Percentiles rank a stretch among this genome's conserved stretches.
Evolutionary conservation across 2,888 invertebrate genomes (phyloP).

Genomic region (Dolomedes plantarius): DNA sequence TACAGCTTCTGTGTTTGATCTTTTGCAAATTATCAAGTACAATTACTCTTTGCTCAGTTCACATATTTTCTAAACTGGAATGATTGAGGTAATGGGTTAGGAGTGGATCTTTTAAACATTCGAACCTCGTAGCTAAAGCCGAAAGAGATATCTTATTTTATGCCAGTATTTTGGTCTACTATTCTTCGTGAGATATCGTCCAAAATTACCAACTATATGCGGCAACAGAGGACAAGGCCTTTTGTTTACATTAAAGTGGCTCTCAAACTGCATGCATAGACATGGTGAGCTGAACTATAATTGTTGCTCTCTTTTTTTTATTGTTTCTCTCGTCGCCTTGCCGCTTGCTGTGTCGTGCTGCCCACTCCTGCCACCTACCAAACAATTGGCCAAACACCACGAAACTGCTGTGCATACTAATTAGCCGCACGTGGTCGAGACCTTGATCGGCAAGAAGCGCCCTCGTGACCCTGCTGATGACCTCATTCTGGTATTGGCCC

Average conservation of each 20-base stretch:
- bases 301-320: constrained; percentile 75
- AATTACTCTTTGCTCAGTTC: too few relatives aligned
- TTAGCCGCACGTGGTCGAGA: constrained; percentile 75
- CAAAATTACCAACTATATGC: constrained; percentile 11
- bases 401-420: constrained; percentile 77
- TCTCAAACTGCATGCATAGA: constrained; percentile 62
- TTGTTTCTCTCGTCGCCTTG: constrained; percentile 78
- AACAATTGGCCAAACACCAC: constrained; percentile 74
- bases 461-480: constrained; percentile 90
- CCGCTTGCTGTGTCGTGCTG: constrained; percentile 79
- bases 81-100: too few relatives aligned
- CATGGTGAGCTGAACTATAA: constrained; percentile 72
- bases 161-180: constrained; percentile 1
- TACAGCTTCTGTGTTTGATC: too few relatives aligned
- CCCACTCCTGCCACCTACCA: constrained; percentile 75
- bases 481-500: constrained; percentile 92
- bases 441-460: constrained; percentile 80
- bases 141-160: too few relatives aligned
- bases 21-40: too few relatives aligned
- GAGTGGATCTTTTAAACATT: too few relatives aligned
- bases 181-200: background rate
- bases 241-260: constrained; percentile 39
- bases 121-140: too few relatives aligned
- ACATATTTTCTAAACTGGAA: too few relatives aligned
- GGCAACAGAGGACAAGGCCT: constrained; percentile 68